Base-by-base conservation (phyloP, 2,888 invertebrate genomes). In the Calameuta pallipes region DNA sequence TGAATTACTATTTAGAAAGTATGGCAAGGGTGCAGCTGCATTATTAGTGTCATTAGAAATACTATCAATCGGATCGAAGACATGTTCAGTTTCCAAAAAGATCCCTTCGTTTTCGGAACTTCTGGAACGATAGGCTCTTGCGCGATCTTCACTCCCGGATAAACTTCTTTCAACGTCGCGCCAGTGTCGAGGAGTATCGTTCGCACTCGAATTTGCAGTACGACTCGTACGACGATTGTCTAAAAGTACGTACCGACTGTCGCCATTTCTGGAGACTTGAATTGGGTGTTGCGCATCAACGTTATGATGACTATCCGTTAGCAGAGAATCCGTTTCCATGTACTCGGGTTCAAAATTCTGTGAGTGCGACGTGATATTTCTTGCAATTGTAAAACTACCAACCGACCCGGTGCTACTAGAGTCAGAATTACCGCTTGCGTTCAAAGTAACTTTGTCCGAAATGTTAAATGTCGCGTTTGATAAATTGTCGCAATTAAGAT, bases 281-380 rank as follows among this genome's bases (percentile, higher is more conserved):
- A 77, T 81, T 3, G 79, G 69, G 35, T 75, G 76, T n/a, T 68
- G n/a, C n/a, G 71, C 75, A 31, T 69, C 76, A 4, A 35, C 37
- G 1, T 77, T 71, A 31, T 73, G 74, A 9, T 79, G 71, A 81
- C 79, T 82, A 34, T 83, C 80, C 1, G 78, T 75, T 71, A 85
- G 75, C 6, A 85, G 80, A 30, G 84, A 82, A 56, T 85, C 84
- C 9, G 84, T 85, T 74, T 85, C 85, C 69, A 83, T 81, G 80
- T 82, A 84, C 33, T 84, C 83, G 34, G 81, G 81, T 70, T 84
- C 84, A 75, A 81, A 83, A 80, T 78, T 80, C 35, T 79, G 74
- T 9, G 79, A 76, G 37, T 76, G 73, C 36, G 74, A 79, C 36
- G 76, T 76, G 73, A 76, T 74, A 56, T 76, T 76, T 56, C 79